Evolutionary conservation across 2,888 invertebrate genomes (phyloP).

Genomic region (Agrochola lychnidis): DNA sequence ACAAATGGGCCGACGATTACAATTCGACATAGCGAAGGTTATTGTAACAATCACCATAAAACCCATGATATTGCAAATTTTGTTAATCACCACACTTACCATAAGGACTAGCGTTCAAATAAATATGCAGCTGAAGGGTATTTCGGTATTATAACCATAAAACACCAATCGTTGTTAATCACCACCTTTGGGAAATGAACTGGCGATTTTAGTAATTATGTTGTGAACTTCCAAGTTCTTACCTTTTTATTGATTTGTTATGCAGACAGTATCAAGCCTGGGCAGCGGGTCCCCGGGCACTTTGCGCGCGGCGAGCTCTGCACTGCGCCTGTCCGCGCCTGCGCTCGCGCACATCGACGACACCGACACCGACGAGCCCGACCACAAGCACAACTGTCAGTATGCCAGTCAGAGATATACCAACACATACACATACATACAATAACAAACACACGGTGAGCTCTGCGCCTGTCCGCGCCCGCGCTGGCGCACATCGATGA

Average conservation of each 20-base stretch:
- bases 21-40: background rate
- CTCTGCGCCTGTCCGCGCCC: slow-evolving; percentile 71
- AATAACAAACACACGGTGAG: slow-evolving; percentile 17
- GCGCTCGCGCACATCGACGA: slow-evolving; percentile 92
- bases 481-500: slow-evolving; percentile 92
- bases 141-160: background rate
- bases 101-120: background rate
- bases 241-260: background rate
- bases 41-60: background rate
- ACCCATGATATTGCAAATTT: background rate
- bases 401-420: slow-evolving; percentile 53
- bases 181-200: background rate
- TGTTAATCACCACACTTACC: background rate
- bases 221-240: background rate
- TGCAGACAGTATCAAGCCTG: slow-evolving; percentile 40
- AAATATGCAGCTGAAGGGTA: background rate
- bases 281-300: slow-evolving; percentile 31
- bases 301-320: slow-evolving; percentile 29
- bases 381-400: slow-evolving; percentile 80
- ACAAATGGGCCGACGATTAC: background rate
- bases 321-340: slow-evolving; percentile 75
- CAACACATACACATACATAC: background rate
- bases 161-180: background rate
- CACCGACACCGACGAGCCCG: slow-evolving; percentile 90
- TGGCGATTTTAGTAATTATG: too few species aligned